These are phyloP conservation scores for Nephrotoma guestfalica DNA, from an alignment of 2,888 invertebrate species.

Conservation along the genomic window DNA sequence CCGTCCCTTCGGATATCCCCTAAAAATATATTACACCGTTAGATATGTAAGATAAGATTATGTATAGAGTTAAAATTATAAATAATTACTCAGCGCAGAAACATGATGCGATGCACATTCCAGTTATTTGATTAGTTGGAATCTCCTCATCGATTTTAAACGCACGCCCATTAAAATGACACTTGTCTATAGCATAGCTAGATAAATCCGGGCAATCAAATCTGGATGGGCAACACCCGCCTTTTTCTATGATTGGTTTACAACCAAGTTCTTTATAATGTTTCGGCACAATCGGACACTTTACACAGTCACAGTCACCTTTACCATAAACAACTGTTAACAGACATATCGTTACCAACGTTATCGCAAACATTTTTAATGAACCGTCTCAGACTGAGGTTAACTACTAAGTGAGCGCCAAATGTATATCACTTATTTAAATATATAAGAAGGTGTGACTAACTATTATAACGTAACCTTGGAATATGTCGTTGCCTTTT, in stretches of 20 bases:
- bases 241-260: neutral
- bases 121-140: neutral
- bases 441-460: too few species aligned
- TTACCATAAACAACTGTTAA: neutral
- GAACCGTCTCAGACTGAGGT: too few species aligned
- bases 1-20: too few species aligned
- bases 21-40: too few species aligned
- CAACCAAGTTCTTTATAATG: conserved; percentile 9
- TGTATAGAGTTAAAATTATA: too few species aligned
- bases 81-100: neutral
- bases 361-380: conserved; percentile 14
- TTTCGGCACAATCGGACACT: conserved; percentile 3
- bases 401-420: too few species aligned
- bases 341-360: neutral
- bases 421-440: too few species aligned
- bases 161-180: neutral
- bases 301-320: neutral
- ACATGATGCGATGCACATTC: neutral
- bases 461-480: too few species aligned
- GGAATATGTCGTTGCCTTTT: too few species aligned
- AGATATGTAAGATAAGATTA: too few species aligned
- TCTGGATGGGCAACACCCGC: conserved; percentile 2
- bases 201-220: neutral
- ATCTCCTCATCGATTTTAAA: neutral
- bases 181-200: neutral